phyloP scores from a whole-genome alignment of 2,113 vertebrate species.

The Barnardius zonarius region DNA sequence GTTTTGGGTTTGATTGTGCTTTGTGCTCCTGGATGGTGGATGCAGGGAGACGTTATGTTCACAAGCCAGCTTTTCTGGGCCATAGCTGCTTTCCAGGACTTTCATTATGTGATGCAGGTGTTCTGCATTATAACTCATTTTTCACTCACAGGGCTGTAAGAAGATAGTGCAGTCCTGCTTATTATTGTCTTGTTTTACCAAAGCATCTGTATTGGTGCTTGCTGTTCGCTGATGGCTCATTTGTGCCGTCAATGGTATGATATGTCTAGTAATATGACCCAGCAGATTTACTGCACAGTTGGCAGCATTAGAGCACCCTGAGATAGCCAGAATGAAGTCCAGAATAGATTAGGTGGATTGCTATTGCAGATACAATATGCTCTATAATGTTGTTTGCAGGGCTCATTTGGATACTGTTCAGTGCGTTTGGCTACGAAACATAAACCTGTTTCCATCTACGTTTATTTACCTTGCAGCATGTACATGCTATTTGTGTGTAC shows the following conservation, averaged over 20 bases:
- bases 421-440: conserved; percentile 41
- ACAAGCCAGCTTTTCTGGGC: conserved; percentile 57
- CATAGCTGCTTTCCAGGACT: conserved; percentile 67
- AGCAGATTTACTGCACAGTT: conserved; percentile 69
- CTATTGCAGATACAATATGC: conserved; percentile 33
- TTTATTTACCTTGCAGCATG: conserved; percentile 26
- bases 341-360: conserved; percentile 45
- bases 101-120: conserved; percentile 70
- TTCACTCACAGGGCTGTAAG: conserved; percentile 63
- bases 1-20: background rate
- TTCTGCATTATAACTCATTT: conserved; percentile 64
- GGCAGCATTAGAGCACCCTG: conserved; percentile 61
- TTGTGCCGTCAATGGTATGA: conserved; percentile 58
- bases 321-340: conserved; percentile 55
- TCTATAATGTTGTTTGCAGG: background rate
- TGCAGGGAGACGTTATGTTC: conserved; percentile 1
- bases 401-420: conserved; percentile 50
- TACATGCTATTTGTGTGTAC: background rate
- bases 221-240: conserved; percentile 67
- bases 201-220: conserved; percentile 58
- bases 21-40: background rate
- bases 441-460: conserved; percentile 64
- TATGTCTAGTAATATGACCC: conserved; percentile 69
- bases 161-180: conserved; percentile 58
- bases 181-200: conserved; percentile 41